phyloP scores from a whole-genome alignment of 2,113 vertebrate genomes.

The Sturnira hondurensis region DNA sequence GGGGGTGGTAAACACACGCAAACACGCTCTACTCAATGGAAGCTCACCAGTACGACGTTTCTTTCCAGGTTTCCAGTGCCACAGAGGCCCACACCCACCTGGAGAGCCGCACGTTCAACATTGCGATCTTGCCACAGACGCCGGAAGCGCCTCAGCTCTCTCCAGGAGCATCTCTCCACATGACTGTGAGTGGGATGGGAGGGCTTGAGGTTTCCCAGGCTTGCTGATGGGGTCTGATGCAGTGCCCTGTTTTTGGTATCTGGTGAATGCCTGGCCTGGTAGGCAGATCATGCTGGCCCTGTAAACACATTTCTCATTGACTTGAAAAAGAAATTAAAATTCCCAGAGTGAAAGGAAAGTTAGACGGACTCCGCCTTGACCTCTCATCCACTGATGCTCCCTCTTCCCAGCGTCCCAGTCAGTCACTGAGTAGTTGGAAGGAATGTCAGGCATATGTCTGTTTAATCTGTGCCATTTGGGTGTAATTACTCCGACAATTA shows the following conservation, averaged over 20 bases:
- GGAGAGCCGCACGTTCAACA: constrained; percentile 87
- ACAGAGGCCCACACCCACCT: constrained; percentile 62
- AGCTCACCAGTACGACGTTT: background rate
- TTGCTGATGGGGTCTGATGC: background rate
- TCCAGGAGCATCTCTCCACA: constrained; percentile 87
- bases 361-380: background rate
- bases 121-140: constrained; percentile 89
- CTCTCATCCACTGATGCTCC: background rate
- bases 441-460: background rate
- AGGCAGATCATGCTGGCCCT: background rate
- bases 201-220: rapidly evolving
- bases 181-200: constrained; percentile 86
- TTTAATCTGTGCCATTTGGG: background rate
- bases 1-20: rapidly evolving
- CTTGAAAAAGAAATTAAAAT: background rate
- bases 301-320: background rate
- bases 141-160: constrained; percentile 85
- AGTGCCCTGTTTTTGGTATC: background rate
- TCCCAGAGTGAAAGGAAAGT: background rate
- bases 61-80: constrained; percentile 87
- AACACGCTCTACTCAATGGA: no score
- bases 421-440: background rate
- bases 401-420: background rate
- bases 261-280: background rate
- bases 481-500: background rate